Evolutionary conservation across 2,113 vertebrate species (phyloP), one percentile per base, ranked within the genome.

Genomic region (Empidonax alnorum): DNA sequence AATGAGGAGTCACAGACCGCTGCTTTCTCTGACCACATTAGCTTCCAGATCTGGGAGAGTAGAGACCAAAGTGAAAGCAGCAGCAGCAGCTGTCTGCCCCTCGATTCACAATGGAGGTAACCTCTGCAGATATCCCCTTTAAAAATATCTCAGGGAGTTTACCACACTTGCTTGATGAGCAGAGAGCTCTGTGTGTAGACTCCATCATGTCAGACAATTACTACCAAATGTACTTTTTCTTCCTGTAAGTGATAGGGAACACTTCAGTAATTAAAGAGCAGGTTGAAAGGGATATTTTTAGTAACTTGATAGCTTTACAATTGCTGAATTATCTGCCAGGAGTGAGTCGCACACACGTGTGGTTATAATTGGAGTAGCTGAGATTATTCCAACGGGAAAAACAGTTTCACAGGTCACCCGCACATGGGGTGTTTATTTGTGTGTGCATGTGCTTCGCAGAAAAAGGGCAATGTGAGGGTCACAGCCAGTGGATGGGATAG

Each of bases 291-390:
- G 41, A 37, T 91, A 91, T 79, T 86, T 94, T 87, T 93, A 89
- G 85, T 77, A 95, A 95, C 73, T 6, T 47, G 67, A 71, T 89
- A 90, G 49, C 79, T 95, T 96, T 94, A 77, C 61, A 89, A 86
- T 85, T 41, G 30, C 55, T 42, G 55, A 53, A 77, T 42, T 76
- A 82, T 92, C 95, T 91, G 63, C 55, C 49, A 37, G 65, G 18
- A 90, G 42, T 81, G 79, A 91, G 63, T 59, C 3, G 0, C 78
- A 66, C 37, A 79, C 69, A 86, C 1, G 7, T 44, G 68, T 50
- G 56, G 39, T 47, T 55, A 68, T 61, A 93, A 74, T 53, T 83
- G 72, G 82, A 94, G 78, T 56, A 85, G 59, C n/a, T 90, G 47
- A 2, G 1, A 94, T 37, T 83, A 79, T 72, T 59, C 41, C 55